These are phyloP conservation scores for Guaruba guarouba DNA, from an alignment of 2,113 vertebrate species.

Conservation along the genomic window DNA sequence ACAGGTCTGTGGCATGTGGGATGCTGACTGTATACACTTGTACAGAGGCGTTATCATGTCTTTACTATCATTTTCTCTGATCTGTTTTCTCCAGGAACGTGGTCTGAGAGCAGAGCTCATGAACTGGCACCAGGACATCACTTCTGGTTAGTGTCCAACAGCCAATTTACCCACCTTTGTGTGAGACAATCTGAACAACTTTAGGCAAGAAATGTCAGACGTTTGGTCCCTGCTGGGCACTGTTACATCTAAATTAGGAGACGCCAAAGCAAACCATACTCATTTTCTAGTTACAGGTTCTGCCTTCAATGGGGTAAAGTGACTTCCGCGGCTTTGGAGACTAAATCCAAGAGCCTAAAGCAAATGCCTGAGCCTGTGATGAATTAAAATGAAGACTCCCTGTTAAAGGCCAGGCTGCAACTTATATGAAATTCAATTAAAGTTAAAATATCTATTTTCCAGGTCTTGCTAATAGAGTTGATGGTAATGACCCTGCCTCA, in stretches of 20 bases:
- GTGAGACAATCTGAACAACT: not conserved
- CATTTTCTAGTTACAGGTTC: not conserved
- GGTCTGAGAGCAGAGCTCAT: fast-evolving
- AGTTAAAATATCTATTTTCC: slow-evolving; percentile 61
- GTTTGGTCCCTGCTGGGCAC: not conserved
- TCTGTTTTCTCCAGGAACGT: not conserved
- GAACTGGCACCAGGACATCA: not conserved
- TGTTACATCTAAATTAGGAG: not conserved
- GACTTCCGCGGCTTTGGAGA: not conserved
- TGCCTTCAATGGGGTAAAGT: not conserved
- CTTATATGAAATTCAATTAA: slow-evolving; percentile 60
- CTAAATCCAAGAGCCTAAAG: not conserved
- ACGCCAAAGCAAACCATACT: not conserved
- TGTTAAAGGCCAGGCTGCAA: slow-evolving; percentile 35
- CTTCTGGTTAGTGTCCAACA: fast-evolving
- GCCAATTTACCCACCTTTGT: not conserved
- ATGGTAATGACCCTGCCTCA: slow-evolving; percentile 26
- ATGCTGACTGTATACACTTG: not conserved
- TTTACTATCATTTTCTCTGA: not conserved
- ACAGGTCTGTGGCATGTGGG: not conserved
- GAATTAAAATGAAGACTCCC: slow-evolving; percentile 21
- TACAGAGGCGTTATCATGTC: not conserved
- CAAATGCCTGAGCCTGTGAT: not conserved
- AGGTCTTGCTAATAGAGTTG: not conserved
- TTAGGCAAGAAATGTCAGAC: not conserved